A percentile compares a stretch with the other conserved stretches of the same genome.
phyloP scores from a whole-genome alignment of 2,888 invertebrate species.

The Athetis lepigone region DNA sequence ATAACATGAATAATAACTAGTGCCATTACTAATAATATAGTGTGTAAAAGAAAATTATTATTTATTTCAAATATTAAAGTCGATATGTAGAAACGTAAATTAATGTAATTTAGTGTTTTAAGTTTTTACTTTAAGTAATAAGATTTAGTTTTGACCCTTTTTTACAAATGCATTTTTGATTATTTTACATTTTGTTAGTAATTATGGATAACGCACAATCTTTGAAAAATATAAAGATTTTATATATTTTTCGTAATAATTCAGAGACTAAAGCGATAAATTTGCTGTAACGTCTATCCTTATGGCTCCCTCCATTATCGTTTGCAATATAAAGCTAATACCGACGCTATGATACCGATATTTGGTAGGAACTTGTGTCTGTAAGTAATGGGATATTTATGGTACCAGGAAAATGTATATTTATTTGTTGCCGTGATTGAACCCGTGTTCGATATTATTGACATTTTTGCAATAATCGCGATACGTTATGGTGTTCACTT shows the following conservation, averaged over 20 bases:
- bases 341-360: constrained; percentile 37
- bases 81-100: constrained; percentile 52
- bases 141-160: constrained; percentile 41
- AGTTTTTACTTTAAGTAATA: constrained; percentile 49
- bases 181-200: constrained; percentile 20
- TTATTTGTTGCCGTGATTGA: constrained; percentile 23
- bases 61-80: constrained; percentile 65
- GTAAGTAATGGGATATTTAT: constrained; percentile 37
- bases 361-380: constrained; percentile 22
- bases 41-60: constrained; percentile 64
- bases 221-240: constrained; percentile 1
- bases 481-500: constrained; percentile 29
- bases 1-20: constrained; percentile 75
- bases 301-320: constrained; percentile 11
- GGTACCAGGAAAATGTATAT: constrained; percentile 31
- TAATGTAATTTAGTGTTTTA: constrained; percentile 56
- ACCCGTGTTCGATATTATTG: constrained; percentile 24
- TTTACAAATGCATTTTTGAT: constrained; percentile 33
- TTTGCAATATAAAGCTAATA: constrained; percentile 38
- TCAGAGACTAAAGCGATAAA: neutral
- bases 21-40: constrained; percentile 84
- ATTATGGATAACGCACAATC: constrained; percentile 24
- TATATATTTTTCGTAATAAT: neutral
- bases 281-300: constrained; percentile 1
- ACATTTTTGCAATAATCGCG: constrained; percentile 12